Evolutionary conservation across 2,888 invertebrate species (phyloP), one percentile per base, ranked within the genome.

Genomic region (Nomada fabriciana): DNA sequence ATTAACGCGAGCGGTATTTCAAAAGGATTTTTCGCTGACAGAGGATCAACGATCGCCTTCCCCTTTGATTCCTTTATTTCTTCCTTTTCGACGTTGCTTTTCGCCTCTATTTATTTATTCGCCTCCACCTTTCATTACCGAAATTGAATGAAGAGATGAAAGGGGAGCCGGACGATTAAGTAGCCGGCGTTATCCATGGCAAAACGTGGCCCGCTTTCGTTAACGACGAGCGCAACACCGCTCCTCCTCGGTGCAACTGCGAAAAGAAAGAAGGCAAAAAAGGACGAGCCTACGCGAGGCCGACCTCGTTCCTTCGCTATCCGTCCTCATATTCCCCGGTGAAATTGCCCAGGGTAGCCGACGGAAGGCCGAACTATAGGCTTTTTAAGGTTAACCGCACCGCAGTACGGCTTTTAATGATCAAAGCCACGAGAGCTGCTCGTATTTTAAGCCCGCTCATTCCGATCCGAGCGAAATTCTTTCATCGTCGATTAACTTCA

Each of bases 401-500:
- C 86, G 87, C 88, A 76, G 85, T 81, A 85, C 86, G 83, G 83
- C 85, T 87, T 88, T 88, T 90, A 90, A 90, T 90, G 90, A 86
- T 86, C 84, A 82, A 83, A 89, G 90, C 89, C 88, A 88, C 88
- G 88, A 84, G 89, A 86, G 80, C 83, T 77, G 80, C 82, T 80
- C 84, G 85, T 86, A 88, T 89, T 89, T 89, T 85, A 89, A 89
- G 80, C 82, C 81, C 84, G 84, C 83, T 83, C 83, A 75, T 81
- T 81, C 82, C 75, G 78, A 78, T 79, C 79, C 81, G 67, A 72
- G 77, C 67, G 77, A 76, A 84, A 87, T 84, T 87, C 87, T 84
- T 87, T 87, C 84, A 82, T 86, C 88, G 86, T 88, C 87, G 88
- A 87, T 87, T 87, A 88, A 86, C 88, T 88, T 76, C 74, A 72